Evolutionary conservation across 2,888 invertebrate species (phyloP).

Genomic region (Yponomeuta plumbellus): DNA sequence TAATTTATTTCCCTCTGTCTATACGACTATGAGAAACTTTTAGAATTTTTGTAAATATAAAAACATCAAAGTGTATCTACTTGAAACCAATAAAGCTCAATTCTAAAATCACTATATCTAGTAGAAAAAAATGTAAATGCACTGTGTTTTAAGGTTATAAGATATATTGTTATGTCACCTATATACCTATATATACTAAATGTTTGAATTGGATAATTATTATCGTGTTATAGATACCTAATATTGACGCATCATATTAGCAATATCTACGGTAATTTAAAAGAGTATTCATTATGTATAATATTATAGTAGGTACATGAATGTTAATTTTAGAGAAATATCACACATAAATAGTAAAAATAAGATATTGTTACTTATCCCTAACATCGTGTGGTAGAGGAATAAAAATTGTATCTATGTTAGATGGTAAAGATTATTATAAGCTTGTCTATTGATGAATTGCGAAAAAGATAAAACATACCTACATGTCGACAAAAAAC

Average conservation of each 20-base stretch:
- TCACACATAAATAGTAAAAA: neutral
- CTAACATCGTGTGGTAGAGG: neutral
- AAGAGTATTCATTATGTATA: neutral
- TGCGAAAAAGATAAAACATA: neutral
- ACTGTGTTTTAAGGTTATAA: neutral
- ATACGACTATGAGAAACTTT: neutral
- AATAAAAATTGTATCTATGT: neutral
- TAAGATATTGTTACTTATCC: neutral
- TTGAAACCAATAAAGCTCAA: constrained; percentile 7
- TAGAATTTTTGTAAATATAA: neutral
- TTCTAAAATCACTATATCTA: constrained; percentile 7
- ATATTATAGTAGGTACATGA: neutral
- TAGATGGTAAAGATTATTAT: neutral
- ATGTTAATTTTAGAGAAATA: neutral
- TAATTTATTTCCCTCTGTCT: neutral
- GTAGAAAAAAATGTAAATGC: neutral
- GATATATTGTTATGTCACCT: neutral
- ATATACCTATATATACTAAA: neutral
- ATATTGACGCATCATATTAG: neutral
- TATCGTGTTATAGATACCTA: neutral
- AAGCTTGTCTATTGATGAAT: neutral
- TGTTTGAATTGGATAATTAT: neutral
- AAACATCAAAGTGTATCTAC: neutral
- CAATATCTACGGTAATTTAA: neutral
- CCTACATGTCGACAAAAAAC: neutral